phyloP scores from a whole-genome alignment of 1,140 invertebrate genomes.

The Ptiloglossa arizonensis region DNA sequence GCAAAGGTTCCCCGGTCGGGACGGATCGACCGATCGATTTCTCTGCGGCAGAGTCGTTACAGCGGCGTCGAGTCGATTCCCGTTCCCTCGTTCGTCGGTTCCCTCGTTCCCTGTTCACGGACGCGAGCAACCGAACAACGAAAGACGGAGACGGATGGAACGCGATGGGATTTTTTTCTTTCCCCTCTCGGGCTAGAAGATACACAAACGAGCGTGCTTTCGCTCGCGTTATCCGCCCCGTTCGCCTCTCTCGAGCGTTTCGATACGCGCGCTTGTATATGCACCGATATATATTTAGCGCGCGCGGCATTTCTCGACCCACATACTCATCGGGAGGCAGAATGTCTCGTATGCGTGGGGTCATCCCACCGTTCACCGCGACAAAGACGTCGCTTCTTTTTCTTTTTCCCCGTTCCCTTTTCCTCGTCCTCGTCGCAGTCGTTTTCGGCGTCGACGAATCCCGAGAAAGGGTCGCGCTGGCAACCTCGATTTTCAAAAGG shows the following conservation, averaged over 20 bases:
- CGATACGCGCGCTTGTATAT: slow-evolving; percentile 4
- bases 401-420: background rate
- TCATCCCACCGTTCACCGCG: slow-evolving; percentile 67
- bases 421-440: background rate
- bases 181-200: slow-evolving; percentile 16
- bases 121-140: too few species aligned
- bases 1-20: slow-evolving; percentile 56
- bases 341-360: slow-evolving; percentile 74
- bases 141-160: too few species aligned
- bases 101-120: too few species aligned
- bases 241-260: slow-evolving; percentile 30
- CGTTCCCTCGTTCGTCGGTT: slow-evolving; percentile 1
- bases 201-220: slow-evolving; percentile 48
- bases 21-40: slow-evolving; percentile 68
- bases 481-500: slow-evolving; percentile 14
- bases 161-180: too few species aligned
- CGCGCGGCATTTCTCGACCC: slow-evolving; percentile 78
- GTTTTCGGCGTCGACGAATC: slow-evolving; percentile 27
- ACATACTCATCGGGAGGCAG: slow-evolving; percentile 77
- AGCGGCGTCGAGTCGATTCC: background rate
- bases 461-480: background rate
- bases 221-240: slow-evolving; percentile 47
- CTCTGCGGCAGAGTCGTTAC: slow-evolving; percentile 45
- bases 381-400: slow-evolving; percentile 65
- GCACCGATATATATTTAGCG: slow-evolving; percentile 76